Evolutionary conservation across 2,113 vertebrate species (phyloP), one percentile per base, ranked within the genome.

Genomic region (Accipiter virgatus): DNA sequence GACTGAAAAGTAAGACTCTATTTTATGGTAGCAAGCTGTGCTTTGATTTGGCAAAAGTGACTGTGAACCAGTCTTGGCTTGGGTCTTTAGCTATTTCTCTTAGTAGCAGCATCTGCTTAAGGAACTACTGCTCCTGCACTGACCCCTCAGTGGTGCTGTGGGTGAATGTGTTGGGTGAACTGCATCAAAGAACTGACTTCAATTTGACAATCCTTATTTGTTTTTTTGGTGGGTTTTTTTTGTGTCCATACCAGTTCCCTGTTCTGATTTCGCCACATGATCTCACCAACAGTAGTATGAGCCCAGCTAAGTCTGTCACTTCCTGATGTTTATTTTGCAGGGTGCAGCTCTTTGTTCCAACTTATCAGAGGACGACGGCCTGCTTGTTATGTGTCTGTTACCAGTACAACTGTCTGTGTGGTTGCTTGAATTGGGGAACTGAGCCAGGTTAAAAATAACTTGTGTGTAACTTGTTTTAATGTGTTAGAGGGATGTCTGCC

Each of bases 361-460:
- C 18, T 65, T 59, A 65, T 1, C 53, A 48, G 79, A 80, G 79
- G 18, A 36, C 0, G 23, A 23, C 61, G 45, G 88, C 63, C 71
- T 82, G 70, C 53, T 40, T 59, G 47, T 81, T 63, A n/a, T 81
- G 8, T 11, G 68, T 61, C 81, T 2, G 91, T 34, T 87, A 13
- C 26, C 63, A 27, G 38, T 67, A 72, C 56, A 66, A 29, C 55
- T 86, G 78, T 55, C 61, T 86, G 42, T 81, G 65, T 63, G 67
- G 59, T 67, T 75, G 74, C 73, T 82, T 79, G 65, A 91, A 91
- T 34, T 89, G 81, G 48, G 91, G 89, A 97, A 94, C 86, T 61
- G 73, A 36, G 79, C 50, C 56, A 68, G 23, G 19, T 84, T 91
- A 93, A 95, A 95, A 96, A 94, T 87, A 95, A 55, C 65, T 66